Percentiles rank a stretch among this genome's conserved stretches.
These are phyloP conservation scores for Boulengerochromis microlepis DNA, from an alignment of 2,113 vertebrate genomes.

Conservation along the genomic window DNA sequence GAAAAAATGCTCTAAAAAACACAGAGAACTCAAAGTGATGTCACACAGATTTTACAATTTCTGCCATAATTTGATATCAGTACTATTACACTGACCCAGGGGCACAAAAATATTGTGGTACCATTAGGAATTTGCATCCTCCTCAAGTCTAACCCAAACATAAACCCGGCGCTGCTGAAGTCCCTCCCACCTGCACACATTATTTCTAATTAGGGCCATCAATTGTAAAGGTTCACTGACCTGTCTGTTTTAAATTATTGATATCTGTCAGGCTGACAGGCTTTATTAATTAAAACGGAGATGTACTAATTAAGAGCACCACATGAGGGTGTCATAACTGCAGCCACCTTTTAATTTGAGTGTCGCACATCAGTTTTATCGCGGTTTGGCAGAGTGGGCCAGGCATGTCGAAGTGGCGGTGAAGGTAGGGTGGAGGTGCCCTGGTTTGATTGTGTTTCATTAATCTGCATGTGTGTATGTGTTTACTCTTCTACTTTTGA, in stretches of 20 bases:
- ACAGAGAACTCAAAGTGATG: background rate
- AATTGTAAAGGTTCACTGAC: conserved; percentile 44
- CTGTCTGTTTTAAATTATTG: conserved; percentile 58
- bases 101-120: conserved; percentile 20
- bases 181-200: background rate
- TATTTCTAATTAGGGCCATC: conserved; percentile 60
- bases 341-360: conserved; percentile 55
- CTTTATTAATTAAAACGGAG: conserved; percentile 70
- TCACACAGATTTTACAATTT: background rate
- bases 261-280: conserved; percentile 50
- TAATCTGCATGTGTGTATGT: background rate
- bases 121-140: background rate
- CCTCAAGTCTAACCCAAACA: conserved; percentile 27
- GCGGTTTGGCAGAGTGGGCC: conserved; percentile 14
- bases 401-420: background rate
- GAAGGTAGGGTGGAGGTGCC: background rate
- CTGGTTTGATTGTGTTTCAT: background rate
- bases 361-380: conserved; percentile 58
- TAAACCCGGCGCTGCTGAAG: background rate
- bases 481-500: background rate
- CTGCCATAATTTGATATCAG: background rate
- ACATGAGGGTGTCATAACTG: conserved; percentile 57
- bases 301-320: conserved; percentile 62
- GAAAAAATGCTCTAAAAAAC: background rate
- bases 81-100: background rate